phyloP scores from a whole-genome alignment of 1,140 invertebrate genomes.

The Tetramorium parvispinum region DNA sequence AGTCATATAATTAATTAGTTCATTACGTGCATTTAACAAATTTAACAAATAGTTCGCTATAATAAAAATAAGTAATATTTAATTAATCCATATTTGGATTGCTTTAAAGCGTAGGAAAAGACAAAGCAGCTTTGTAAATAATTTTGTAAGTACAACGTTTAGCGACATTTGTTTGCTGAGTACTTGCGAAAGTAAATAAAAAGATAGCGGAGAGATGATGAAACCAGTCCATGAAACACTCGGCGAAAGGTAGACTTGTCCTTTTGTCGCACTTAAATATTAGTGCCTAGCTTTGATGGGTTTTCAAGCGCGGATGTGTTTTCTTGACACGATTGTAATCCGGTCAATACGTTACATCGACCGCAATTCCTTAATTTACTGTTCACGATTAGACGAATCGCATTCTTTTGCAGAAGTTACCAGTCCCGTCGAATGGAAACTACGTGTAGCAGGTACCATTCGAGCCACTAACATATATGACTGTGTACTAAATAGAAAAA shows the following conservation, averaged over 20 bases:
- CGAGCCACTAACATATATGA: neutral
- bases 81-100: neutral
- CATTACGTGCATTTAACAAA: neutral
- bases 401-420: neutral
- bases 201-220: neutral
- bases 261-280: constrained; percentile 26
- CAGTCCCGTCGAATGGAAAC: neutral
- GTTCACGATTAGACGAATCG: neutral
- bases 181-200: constrained; percentile 2
- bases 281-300: neutral
- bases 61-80: neutral
- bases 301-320: constrained; percentile 11
- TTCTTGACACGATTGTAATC: constrained; percentile 50
- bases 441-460: neutral
- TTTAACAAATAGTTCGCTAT: neutral
- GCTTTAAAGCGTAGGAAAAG: neutral
- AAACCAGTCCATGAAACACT: constrained; percentile 5
- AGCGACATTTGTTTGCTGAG: neutral
- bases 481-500: neutral
- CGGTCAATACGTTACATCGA: constrained; percentile 34
- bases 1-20: neutral
- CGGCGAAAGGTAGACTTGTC: constrained; percentile 7
- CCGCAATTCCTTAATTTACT: constrained; percentile 44
- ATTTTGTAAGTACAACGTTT: neutral
- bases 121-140: neutral